Conservation (phyloP, 1,140 invertebrate species). For the Cryptotermes secundus region DNA sequence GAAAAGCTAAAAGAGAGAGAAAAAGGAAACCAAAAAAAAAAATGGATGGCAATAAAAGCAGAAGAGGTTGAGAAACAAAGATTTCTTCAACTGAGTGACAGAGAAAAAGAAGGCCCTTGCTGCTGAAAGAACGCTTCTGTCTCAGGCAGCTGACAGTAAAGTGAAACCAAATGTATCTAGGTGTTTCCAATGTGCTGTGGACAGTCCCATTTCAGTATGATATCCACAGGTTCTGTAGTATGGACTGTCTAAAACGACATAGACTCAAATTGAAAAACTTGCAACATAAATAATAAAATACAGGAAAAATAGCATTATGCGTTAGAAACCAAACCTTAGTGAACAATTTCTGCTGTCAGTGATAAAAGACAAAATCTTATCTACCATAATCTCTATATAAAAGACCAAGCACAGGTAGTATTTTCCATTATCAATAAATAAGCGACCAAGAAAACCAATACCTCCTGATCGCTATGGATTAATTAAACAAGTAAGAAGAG, state of each 20-base stretch:
- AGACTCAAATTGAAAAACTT: constrained; percentile 41
- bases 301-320: no score
- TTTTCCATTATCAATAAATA: no score
- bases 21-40: constrained; percentile 70
- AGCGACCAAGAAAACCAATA: no score
- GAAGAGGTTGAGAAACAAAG: constrained; percentile 59
- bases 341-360: no score
- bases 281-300: background rate
- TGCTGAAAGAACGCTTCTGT: constrained; percentile 61
- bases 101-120: constrained; percentile 74
- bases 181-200: constrained; percentile 74
- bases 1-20: constrained; percentile 62
- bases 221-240: constrained; percentile 73
- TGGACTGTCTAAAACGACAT: constrained; percentile 76
- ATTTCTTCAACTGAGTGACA: constrained; percentile 70
- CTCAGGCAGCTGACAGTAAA: constrained; percentile 42
- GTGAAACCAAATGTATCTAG: constrained; percentile 52
- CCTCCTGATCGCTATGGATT: no score
- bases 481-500: no score
- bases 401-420: no score
- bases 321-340: no score
- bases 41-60: constrained; percentile 55
- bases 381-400: no score
- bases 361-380: no score
- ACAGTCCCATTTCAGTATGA: constrained; percentile 77